Percentiles rank a stretch among this genome's conserved stretches.
Conservation (phyloP, 2,888 invertebrate genomes). For the Pycnomerus fuliginosus region DNA sequence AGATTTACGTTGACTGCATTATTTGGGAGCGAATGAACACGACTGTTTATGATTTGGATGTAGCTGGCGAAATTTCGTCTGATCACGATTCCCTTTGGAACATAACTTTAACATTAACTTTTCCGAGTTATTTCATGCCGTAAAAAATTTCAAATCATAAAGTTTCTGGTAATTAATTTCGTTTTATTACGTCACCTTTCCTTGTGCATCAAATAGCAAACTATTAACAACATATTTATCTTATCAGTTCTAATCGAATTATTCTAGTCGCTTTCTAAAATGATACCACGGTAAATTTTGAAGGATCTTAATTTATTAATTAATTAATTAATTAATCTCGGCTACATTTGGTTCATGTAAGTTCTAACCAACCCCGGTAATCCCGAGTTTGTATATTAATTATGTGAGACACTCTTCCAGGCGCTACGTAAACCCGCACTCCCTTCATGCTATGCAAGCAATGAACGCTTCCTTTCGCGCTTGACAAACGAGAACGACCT, state of each 20-base stretch:
- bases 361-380: slow-evolving; percentile 30
- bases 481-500: slow-evolving; percentile 22
- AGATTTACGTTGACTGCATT: slow-evolving; percentile 24
- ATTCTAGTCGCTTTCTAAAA: slow-evolving; percentile 13
- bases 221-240: slow-evolving; percentile 21
- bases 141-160: no score
- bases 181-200: no score
- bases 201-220: no score
- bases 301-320: slow-evolving; percentile 31
- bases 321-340: slow-evolving; percentile 33
- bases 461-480: slow-evolving; percentile 17
- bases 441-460: slow-evolving; percentile 18
- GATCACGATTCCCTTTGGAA: slow-evolving; percentile 14
- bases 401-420: slow-evolving; percentile 30
- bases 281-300: slow-evolving; percentile 24
- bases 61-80: slow-evolving; percentile 15
- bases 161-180: no score
- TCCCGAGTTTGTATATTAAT: slow-evolving; percentile 34
- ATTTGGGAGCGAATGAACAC: slow-evolving; percentile 19
- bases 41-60: slow-evolving; percentile 22
- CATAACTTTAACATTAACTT: slow-evolving; percentile 8
- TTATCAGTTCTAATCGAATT: slow-evolving; percentile 25
- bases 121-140: not conserved
- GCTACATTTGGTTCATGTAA: slow-evolving; percentile 33
- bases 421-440: slow-evolving; percentile 19